Conservation (phyloP, 2,888 invertebrate genomes). For the Tetanocera ferruginea region DNA sequence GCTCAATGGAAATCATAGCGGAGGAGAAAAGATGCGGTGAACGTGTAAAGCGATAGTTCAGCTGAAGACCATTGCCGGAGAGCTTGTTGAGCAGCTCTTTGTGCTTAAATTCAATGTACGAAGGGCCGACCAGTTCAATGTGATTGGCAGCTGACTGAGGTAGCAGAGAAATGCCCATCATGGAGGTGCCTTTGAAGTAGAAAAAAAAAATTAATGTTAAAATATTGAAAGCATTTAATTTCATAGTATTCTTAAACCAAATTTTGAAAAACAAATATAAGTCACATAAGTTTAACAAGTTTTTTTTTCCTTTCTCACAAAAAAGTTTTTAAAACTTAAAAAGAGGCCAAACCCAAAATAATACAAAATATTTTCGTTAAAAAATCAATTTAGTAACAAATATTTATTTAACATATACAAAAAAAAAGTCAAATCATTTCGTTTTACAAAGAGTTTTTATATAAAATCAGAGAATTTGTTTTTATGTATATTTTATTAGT, state of each 20-base stretch:
- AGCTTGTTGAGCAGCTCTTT: slow-evolving; percentile 81
- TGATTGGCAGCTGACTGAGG: slow-evolving; percentile 58
- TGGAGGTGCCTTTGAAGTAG: slow-evolving; percentile 56
- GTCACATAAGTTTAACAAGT: too few relatives aligned
- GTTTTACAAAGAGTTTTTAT: too few relatives aligned
- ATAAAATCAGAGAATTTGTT: background rate
- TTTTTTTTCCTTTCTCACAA: too few relatives aligned
- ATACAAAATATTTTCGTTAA: too few relatives aligned
- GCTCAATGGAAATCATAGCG: slow-evolving; percentile 84
- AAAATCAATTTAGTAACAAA: too few relatives aligned
- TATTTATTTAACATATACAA: too few relatives aligned
- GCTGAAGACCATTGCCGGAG: slow-evolving; percentile 77
- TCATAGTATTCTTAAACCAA: background rate
- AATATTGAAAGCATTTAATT: background rate
- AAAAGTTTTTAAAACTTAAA: too few relatives aligned
- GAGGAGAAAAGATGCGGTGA: slow-evolving; percentile 86
- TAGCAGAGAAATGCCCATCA: slow-evolving; percentile 52
- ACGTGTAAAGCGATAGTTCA: slow-evolving; percentile 80
- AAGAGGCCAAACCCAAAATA: too few relatives aligned
- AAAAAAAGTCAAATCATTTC: too few relatives aligned
- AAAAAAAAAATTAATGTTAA: background rate
- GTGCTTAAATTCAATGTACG: slow-evolving; percentile 74
- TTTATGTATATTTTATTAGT: too few relatives aligned
- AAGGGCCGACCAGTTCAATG: slow-evolving; percentile 75
- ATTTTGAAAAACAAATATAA: too few relatives aligned